A percentile compares a stretch with the other conserved stretches of the same genome.
These are phyloP conservation scores for Chouioia cunea DNA, from an alignment of 2,888 invertebrate species.

Conservation along the genomic window DNA sequence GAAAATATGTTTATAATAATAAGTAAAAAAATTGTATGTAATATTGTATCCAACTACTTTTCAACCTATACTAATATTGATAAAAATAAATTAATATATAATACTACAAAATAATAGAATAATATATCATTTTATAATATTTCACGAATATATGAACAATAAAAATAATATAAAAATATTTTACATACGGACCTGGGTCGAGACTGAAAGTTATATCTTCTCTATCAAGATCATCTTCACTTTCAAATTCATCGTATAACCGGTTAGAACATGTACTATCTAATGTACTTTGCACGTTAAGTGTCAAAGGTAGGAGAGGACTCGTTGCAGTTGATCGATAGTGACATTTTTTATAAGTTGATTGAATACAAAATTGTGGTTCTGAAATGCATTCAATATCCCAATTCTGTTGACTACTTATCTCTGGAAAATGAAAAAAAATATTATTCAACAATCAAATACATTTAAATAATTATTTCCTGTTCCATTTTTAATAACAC, in stretches of 20 bases:
- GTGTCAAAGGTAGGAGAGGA: conserved; percentile 70
- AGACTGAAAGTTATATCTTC: conserved; percentile 88
- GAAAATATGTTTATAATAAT: too few species aligned
- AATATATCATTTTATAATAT: neutral
- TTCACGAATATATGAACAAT: neutral
- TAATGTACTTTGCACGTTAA: conserved; percentile 67
- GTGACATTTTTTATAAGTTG: conserved; percentile 61
- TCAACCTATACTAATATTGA: too few species aligned
- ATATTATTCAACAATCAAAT: too few species aligned
- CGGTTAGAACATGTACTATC: conserved; percentile 74
- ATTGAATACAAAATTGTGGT: conserved; percentile 42
- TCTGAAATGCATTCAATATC: conserved; percentile 37
- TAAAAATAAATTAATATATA: too few species aligned
- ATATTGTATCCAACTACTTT: too few species aligned
- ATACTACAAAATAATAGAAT: too few species aligned
- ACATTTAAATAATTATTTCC: too few species aligned
- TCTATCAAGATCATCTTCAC: conserved; percentile 88
- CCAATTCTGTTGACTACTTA: too few species aligned
- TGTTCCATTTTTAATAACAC: too few species aligned
- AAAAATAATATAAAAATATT: neutral
- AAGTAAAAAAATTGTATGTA: too few species aligned
- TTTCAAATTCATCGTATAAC: conserved; percentile 86
- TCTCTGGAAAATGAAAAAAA: too few species aligned
- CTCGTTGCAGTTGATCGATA: conserved; percentile 74
- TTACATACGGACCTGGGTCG: conserved; percentile 75